Base-by-base conservation (phyloP, 2,888 invertebrate genomes). In the Capitulum mitella region DNA sequence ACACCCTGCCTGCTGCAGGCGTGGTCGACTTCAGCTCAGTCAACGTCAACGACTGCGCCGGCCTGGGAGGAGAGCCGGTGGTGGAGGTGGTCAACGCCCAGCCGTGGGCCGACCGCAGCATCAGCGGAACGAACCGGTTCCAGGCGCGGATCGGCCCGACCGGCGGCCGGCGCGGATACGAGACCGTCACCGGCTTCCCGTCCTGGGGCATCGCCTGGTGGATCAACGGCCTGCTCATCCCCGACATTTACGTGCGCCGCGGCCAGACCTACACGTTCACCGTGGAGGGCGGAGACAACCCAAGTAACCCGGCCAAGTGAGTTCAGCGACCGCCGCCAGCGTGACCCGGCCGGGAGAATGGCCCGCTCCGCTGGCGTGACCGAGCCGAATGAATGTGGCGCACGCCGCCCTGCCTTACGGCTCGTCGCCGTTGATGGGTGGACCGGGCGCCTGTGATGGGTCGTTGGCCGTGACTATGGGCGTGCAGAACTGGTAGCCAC, bases 81-180 rank as follows among this genome's bases (percentile, higher is more conserved):
- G 89, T 89, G 78, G 86, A 88, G 54, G 88, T 87, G 22, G 90
- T 82, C 14, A 78, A 79, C 29, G 85, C 89, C 0, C 87, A 87
- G 81, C 89, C 93, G 0, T 95, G 95, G 94, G 88, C 90, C 3
- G 87, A 90, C 70, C 89, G 90, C 64, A 85, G 86, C 79, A 90
- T 92, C 80, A 87, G 90, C 77, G 89, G 91, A 48, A 89, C 89
- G 82, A 88, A 86, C 79, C 89, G 88, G 78, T 91, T 95, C 84
- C 90, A 89, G 1, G 94, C 90, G 0, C 88, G 91, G 83, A 93
- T 95, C 83, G 95, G 95, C 0, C 95, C 95, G 0, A 92, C 93
- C 0, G 94, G 93, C 3, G 93, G 93, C 0, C 89, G 89, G 78
- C 87, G 92, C 5, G 94, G 95, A 0, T 95, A 94, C 86, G 90